Evolutionary conservation across 2,113 vertebrate genomes (phyloP), one percentile per base, ranked within the genome.

Genomic region (Harpagus bidentatus): DNA sequence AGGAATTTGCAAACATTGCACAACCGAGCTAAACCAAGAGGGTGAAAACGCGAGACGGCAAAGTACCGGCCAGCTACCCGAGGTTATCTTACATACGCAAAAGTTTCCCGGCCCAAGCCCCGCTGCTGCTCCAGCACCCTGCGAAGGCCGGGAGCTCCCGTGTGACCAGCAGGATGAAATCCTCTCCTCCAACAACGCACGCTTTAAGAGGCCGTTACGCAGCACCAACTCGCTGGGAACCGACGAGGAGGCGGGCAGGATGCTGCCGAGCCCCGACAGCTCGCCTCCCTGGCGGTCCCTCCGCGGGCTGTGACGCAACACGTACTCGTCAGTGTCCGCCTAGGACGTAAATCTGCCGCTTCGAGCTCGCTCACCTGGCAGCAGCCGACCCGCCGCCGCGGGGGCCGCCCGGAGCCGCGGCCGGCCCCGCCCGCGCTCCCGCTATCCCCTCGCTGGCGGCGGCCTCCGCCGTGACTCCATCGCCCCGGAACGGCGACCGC

Each of bases 381-480:
- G 8, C 45, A 76, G 80, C 8, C 31, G 43, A 90, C 86, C 95
- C 65, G 84, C 78, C 78, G 93, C 96, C 96, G 97, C 95, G 73
- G 96, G 96, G 93, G 89, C 90, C 28, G 87, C 32, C 88, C 78
- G 34, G 43, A 76, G 89, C 94, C 2, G 23, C 45, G 31, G 29
- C 62, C 36, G 34, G 93, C 91, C 95, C 83, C 36, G 73, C 91
- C 95, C 82, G 56, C 90, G 82, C 95, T 97, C 93, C 96, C 36
- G 40, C 91, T 86, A 50, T 88, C 97, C 28, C 85, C 61, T 95
- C 34, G 80, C 93, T 95, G 82, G 56, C 92, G 55, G 96, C 98
- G 38, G 83, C 50, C 97, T 97, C 98, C 96, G 90, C 96, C 67
- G 91, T 98, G 98, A 98, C 97, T 97, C 97, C 93, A 97, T 95